These are phyloP conservation scores for Drosophila falleni DNA, from an alignment of 2,888 invertebrate genomes.

Conservation along the genomic window DNA sequence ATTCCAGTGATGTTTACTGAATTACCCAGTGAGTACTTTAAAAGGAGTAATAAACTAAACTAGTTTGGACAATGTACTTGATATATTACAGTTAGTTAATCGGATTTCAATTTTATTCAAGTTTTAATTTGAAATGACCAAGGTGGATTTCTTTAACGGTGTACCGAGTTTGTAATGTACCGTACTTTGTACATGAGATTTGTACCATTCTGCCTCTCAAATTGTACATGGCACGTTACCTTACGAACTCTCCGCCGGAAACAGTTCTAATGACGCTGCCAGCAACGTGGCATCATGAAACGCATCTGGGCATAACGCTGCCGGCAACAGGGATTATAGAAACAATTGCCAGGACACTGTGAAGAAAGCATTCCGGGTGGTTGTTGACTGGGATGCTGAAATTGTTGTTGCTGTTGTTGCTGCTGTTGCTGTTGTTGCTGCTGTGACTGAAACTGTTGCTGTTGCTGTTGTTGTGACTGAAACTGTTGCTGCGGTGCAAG, in stretches of 20 bases:
- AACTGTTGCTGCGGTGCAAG: constrained; percentile 12
- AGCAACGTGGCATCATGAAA: constrained; percentile 67
- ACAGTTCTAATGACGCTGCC: constrained; percentile 43
- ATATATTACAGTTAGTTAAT: neutral
- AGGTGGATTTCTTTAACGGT: neutral
- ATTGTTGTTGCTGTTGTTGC: constrained; percentile 4
- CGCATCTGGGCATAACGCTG: constrained; percentile 64
- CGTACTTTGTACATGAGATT: constrained; percentile 41
- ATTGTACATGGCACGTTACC: constrained; percentile 53
- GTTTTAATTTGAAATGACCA: constrained; percentile 37
- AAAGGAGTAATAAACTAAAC: neutral
- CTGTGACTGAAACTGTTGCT: constrained; percentile 6
- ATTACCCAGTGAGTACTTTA: neutral
- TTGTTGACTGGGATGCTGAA: constrained; percentile 4
- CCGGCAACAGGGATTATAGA: constrained; percentile 37
- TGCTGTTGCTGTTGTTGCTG: constrained; percentile 2
- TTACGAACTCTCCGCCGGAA: constrained; percentile 24
- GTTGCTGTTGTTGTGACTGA: constrained; percentile 9
- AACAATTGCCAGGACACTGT: constrained; percentile 25
- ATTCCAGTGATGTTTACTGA: constrained; percentile 14
- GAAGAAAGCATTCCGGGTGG: neutral
- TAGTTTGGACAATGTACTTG: neutral
- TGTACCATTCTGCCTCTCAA: neutral
- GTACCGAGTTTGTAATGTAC: constrained; percentile 46
- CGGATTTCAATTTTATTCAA: neutral